Percentiles rank a stretch among this genome's conserved stretches.
Evolutionary conservation across 2,113 vertebrate species (phyloP).

Genomic region (Cynopterus brachyotis): DNA sequence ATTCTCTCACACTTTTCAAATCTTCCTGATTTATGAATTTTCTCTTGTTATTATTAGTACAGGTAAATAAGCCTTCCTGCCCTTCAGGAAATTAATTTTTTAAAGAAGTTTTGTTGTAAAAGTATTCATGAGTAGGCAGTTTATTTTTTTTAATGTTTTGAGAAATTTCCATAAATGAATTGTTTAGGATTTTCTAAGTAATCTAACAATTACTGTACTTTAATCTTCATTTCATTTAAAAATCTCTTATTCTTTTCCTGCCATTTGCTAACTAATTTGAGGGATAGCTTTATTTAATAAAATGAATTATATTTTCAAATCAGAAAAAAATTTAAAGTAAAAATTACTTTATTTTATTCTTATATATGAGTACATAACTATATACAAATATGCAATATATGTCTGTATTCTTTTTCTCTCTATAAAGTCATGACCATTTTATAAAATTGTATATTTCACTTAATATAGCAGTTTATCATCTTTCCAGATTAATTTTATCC

Average conservation of each 20-base stretch:
- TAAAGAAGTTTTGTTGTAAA: background rate
- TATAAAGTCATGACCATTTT: background rate
- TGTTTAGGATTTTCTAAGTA: background rate
- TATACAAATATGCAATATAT: background rate
- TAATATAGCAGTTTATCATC: background rate
- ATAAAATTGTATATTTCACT: background rate
- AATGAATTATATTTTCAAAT: background rate
- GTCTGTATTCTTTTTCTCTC: background rate
- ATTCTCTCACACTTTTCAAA: background rate
- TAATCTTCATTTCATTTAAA: conserved; percentile 47
- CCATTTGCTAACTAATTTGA: background rate
- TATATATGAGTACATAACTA: background rate
- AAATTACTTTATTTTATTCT: background rate
- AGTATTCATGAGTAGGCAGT: background rate
- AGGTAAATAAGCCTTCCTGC: background rate
- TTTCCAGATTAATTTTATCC: background rate
- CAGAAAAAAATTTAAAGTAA: background rate
- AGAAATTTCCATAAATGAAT: conserved; percentile 12
- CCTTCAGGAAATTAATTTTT: background rate
- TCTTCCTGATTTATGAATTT: background rate
- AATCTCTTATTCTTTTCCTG: background rate
- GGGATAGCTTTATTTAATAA: background rate
- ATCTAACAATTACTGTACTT: background rate
- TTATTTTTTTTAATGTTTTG: background rate
- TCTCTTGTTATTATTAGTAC: background rate